Conservation (phyloP, 1,140 invertebrate genomes). For the Gyrodactylus bullatarudis region DNA sequence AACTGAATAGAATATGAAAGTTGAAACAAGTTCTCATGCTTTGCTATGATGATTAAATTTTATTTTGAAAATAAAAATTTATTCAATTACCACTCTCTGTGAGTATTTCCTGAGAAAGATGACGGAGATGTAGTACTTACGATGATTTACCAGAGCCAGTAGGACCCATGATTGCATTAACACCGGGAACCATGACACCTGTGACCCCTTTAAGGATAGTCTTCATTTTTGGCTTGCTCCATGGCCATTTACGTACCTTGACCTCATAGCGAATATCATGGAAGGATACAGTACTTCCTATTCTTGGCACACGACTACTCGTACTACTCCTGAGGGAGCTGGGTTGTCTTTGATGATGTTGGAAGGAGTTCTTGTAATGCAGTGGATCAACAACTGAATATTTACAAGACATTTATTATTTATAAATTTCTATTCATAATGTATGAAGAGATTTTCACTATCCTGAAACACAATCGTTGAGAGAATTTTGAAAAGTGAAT, state of each 20-base stretch:
- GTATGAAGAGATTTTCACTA: neutral
- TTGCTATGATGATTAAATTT: too few relatives aligned
- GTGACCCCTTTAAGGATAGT: slow-evolving; percentile 11
- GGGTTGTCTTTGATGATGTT: neutral
- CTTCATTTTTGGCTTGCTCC: slow-evolving; percentile 11
- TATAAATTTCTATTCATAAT: neutral
- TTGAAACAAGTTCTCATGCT: too few relatives aligned
- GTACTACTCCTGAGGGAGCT: neutral
- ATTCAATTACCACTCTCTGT: too few relatives aligned
- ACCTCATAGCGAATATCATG: slow-evolving; percentile 12
- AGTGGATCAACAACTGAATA: neutral
- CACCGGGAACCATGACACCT: slow-evolving; percentile 3
- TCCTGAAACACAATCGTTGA: too few relatives aligned
- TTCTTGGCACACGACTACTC: neutral
- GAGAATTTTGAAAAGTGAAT: too few relatives aligned
- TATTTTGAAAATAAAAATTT: too few relatives aligned
- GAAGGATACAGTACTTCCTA: slow-evolving; percentile 10
- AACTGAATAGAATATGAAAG: too few relatives aligned
- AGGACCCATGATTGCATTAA: slow-evolving; percentile 8
- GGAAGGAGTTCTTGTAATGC: too few relatives aligned
- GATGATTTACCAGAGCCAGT: slow-evolving; percentile 7
- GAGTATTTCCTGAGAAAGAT: too few relatives aligned
- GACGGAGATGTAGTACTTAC: neutral
- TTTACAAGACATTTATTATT: too few relatives aligned
- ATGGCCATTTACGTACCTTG: slow-evolving; percentile 10